Evolutionary conservation across 2,888 invertebrate species (phyloP).

Genomic region (Sipunculus nudus): DNA sequence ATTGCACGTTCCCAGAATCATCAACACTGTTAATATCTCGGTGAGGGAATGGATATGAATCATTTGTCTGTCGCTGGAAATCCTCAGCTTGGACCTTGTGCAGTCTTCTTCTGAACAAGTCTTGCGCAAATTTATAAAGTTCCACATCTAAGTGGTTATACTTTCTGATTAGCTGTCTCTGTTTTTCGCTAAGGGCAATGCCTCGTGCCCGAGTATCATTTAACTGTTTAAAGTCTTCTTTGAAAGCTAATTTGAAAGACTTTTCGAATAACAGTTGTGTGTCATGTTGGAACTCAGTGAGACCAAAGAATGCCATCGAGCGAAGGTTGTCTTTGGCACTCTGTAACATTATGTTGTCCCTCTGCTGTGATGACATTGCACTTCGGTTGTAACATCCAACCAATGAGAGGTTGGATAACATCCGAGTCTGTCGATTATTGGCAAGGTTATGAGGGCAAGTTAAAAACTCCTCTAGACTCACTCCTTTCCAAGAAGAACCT

Average conservation of each 20-base stretch:
- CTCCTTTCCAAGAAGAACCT: slow-evolving; percentile 75
- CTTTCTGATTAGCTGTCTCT: slow-evolving; percentile 79
- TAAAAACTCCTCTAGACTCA: slow-evolving; percentile 89
- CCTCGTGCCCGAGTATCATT: slow-evolving; percentile 87
- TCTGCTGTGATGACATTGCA: slow-evolving; percentile 40
- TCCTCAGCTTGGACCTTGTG: no score
- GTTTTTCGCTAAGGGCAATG: slow-evolving; percentile 78
- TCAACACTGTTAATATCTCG: no score
- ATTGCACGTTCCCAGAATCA: no score
- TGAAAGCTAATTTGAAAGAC: slow-evolving; percentile 57
- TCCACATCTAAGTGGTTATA: slow-evolving; percentile 91
- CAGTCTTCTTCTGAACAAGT: no score
- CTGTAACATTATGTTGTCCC: slow-evolving; percentile 78
- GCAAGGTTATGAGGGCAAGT: slow-evolving; percentile 93
- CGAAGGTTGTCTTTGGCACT: slow-evolving; percentile 95
- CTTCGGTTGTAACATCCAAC: slow-evolving; percentile 89
- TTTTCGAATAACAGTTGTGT: slow-evolving; percentile 65
- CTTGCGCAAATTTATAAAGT: slow-evolving; percentile 91
- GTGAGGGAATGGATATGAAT: no score
- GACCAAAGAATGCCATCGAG: slow-evolving; percentile 93
- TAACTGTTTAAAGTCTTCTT: slow-evolving; percentile 80
- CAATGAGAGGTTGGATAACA: slow-evolving; percentile 94
- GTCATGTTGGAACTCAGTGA: slow-evolving; percentile 90
- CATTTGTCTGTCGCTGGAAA: no score
- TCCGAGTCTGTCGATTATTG: slow-evolving; percentile 94